Evolutionary conservation across 1,140 invertebrate genomes (phyloP).

Genomic region (Rhizoglyphus robini): DNA sequence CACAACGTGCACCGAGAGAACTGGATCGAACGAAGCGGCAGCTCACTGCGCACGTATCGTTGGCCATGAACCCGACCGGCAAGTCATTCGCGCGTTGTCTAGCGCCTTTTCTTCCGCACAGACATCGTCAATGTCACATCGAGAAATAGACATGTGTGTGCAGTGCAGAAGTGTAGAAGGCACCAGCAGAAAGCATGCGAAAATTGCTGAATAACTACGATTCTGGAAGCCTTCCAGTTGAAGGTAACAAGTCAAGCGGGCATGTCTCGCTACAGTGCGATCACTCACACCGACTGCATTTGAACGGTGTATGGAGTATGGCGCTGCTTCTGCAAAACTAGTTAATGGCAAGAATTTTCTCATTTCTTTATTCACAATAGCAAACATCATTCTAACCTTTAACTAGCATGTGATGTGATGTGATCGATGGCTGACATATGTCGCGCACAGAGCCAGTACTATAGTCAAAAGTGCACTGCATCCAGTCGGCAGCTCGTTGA

Average conservation of each 20-base stretch:
- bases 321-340: too few relatives aligned
- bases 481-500: too few relatives aligned
- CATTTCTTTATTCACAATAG: too few relatives aligned
- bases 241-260: background rate
- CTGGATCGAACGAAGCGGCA: too few relatives aligned
- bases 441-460: too few relatives aligned
- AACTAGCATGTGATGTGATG: background rate
- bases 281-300: background rate
- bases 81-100: background rate
- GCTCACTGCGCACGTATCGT: background rate
- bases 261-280: background rate
- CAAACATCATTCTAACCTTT: too few relatives aligned
- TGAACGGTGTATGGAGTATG: too few relatives aligned
- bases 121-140: too few relatives aligned
- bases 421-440: background rate
- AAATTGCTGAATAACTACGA: background rate
- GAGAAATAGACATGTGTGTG: background rate
- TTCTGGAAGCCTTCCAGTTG: too few relatives aligned
- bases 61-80: constrained; percentile 3
- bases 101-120: background rate
- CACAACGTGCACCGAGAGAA: background rate
- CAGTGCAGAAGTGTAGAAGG: background rate
- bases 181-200: background rate
- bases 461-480: too few relatives aligned
- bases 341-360: too few relatives aligned